Percentiles rank a stretch among this genome's conserved stretches.
Conservation (phyloP, 2,888 invertebrate genomes). For the Euclidia mi region DNA sequence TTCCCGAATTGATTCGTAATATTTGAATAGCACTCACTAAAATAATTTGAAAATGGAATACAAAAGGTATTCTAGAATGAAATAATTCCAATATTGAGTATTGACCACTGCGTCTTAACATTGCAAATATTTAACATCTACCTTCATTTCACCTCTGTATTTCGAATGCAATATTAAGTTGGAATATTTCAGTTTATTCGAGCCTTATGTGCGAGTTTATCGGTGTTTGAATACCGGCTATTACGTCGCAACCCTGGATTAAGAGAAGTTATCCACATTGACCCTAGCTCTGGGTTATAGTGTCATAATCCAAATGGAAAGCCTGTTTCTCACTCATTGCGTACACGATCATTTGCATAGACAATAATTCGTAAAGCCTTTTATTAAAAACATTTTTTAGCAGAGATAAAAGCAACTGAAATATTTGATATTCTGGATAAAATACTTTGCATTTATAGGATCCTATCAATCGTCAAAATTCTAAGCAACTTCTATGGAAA, state of each 20-base stretch:
- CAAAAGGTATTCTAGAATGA: too few species aligned
- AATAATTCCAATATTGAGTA: slow-evolving; percentile 1
- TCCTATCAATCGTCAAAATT: not conserved
- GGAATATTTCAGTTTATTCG: slow-evolving; percentile 67
- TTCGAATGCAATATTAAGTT: slow-evolving; percentile 30
- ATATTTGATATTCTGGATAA: not conserved
- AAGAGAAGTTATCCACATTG: slow-evolving; percentile 70
- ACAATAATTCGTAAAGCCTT: slow-evolving; percentile 20
- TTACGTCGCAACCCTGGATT: slow-evolving; percentile 76
- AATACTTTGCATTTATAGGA: too few species aligned
- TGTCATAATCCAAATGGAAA: slow-evolving; percentile 74
- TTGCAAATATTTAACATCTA: slow-evolving; percentile 7
- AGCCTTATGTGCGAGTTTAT: slow-evolving; percentile 74
- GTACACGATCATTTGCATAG: slow-evolving; percentile 59
- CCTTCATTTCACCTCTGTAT: slow-evolving; percentile 28
- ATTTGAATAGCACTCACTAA: too few species aligned
- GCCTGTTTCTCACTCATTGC: slow-evolving; percentile 68
- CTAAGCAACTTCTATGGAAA: not conserved
- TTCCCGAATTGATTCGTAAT: too few species aligned
- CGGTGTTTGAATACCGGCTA: slow-evolving; percentile 77
- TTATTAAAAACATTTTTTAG: slow-evolving; percentile 1
- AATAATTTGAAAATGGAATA: too few species aligned
- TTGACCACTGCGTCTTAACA: not conserved
- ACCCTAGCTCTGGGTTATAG: slow-evolving; percentile 69
- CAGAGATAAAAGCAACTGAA: not conserved